Evolutionary conservation across 2,888 invertebrate genomes (phyloP).

Genomic region (Hyppa rectilinea): DNA sequence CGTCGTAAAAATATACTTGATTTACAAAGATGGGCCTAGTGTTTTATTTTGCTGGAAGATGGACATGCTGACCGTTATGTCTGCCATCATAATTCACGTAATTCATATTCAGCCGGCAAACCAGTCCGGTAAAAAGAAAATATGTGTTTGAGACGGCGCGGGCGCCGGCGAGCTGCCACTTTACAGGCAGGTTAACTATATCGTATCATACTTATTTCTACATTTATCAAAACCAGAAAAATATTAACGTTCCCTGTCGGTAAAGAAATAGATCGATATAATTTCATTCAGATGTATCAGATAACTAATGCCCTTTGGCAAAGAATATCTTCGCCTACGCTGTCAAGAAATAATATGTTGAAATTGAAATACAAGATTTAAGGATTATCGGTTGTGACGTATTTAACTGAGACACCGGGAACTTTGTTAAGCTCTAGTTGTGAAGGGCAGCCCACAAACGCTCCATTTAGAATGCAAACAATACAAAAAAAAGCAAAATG

Average conservation of each 20-base stretch:
- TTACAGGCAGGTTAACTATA: constrained; percentile 47
- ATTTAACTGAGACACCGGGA: background rate
- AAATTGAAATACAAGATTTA: background rate
- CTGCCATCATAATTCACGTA: constrained; percentile 76
- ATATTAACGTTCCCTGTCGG: constrained; percentile 18
- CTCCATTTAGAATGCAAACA: background rate
- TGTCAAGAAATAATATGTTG: constrained; percentile 9
- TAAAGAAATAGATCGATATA: constrained; percentile 41
- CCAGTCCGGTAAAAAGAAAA: constrained; percentile 76
- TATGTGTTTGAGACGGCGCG: constrained; percentile 45
- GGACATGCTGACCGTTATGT: constrained; percentile 71
- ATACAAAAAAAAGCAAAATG: background rate
- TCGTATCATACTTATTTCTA: constrained; percentile 22
- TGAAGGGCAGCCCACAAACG: background rate
- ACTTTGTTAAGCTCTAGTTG: background rate
- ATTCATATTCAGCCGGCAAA: constrained; percentile 71
- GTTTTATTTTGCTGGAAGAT: constrained; percentile 65
- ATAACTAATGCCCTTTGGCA: too few species aligned
- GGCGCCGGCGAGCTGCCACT: constrained; percentile 59
- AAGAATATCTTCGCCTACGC: constrained; percentile 1
- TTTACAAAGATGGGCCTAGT: constrained; percentile 61
- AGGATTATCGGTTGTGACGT: background rate
- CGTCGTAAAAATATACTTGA: constrained; percentile 66
- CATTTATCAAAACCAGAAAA: constrained; percentile 38
- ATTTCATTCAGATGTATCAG: too few species aligned